These are phyloP conservation scores for Meleagris gallopavo DNA, from an alignment of 2,113 vertebrate genomes.

Conservation along the genomic window DNA sequence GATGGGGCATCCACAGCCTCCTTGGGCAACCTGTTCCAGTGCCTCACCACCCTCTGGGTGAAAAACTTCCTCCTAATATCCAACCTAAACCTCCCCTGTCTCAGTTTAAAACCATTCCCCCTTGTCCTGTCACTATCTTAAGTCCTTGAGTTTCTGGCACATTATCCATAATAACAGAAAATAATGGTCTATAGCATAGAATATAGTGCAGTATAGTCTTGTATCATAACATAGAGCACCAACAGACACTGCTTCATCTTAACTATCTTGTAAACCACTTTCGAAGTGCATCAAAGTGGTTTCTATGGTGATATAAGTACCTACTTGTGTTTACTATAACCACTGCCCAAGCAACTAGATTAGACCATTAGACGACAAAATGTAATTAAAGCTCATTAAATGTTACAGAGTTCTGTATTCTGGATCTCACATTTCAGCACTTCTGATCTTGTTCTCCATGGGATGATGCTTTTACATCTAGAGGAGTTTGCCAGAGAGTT, in stretches of 20 bases:
- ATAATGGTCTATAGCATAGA: rapidly evolving
- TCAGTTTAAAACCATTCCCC: too few relatives aligned
- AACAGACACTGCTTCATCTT: background rate
- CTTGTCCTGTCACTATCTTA: background rate
- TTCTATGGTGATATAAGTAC: background rate
- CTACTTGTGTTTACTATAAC: background rate
- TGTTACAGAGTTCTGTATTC: background rate
- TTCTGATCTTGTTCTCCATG: background rate
- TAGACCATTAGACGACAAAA: background rate
- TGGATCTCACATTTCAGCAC: rapidly evolving
- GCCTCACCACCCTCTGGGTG: too few relatives aligned
- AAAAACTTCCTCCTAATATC: too few relatives aligned
- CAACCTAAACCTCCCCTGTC: too few relatives aligned
- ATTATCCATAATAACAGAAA: background rate
- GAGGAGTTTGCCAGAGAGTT: background rate
- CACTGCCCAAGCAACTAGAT: too few relatives aligned
- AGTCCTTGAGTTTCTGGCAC: background rate
- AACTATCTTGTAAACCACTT: background rate
- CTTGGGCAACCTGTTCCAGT: too few relatives aligned
- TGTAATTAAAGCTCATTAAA: background rate
- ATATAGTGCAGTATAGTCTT: too few relatives aligned
- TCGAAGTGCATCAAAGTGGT: background rate
- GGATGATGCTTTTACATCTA: rapidly evolving
- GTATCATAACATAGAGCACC: background rate
- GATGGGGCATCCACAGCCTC: too few relatives aligned